These are phyloP conservation scores for Urosaurus nigricauda DNA, from an alignment of 2,797 vertebrate species.

Conservation along the genomic window DNA sequence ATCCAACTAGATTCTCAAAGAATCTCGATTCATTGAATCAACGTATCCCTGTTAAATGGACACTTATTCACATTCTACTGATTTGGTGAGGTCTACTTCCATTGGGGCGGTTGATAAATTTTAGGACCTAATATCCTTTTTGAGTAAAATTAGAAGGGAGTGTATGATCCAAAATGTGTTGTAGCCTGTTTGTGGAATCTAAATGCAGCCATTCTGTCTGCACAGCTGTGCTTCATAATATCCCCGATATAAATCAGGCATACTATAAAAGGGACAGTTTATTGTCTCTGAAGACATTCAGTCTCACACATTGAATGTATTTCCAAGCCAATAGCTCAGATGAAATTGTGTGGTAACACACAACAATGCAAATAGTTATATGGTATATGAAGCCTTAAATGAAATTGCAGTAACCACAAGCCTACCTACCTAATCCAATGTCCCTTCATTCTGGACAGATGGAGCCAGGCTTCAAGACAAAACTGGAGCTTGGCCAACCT, in stretches of 20 bases:
- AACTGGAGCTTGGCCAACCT: neutral
- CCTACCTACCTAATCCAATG: rapidly evolving
- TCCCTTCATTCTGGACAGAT: rapidly evolving
- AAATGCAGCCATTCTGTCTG: neutral
- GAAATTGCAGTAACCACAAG: neutral
- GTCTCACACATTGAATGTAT: constrained; percentile 63
- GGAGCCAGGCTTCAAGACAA: neutral
- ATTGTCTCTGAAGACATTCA: constrained; percentile 38
- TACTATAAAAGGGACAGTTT: neutral
- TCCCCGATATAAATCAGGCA: neutral
- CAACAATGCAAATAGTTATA: neutral
- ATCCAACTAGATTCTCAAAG: too few relatives aligned
- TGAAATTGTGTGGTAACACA: constrained; percentile 24
- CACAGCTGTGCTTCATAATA: neutral
- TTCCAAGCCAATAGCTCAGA: constrained; percentile 63
- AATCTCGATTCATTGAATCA: too few relatives aligned
- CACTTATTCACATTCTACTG: too few relatives aligned
- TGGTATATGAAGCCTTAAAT: neutral
- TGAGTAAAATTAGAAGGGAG: neutral
- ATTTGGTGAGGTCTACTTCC: too few relatives aligned
- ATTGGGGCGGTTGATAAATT: too few relatives aligned
- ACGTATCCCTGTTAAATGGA: too few relatives aligned
- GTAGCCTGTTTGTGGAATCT: neutral
- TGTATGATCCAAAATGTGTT: neutral
- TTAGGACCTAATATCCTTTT: too few relatives aligned